Base-by-base conservation (phyloP, 2,113 vertebrate species). In the Sturnus vulgaris region DNA sequence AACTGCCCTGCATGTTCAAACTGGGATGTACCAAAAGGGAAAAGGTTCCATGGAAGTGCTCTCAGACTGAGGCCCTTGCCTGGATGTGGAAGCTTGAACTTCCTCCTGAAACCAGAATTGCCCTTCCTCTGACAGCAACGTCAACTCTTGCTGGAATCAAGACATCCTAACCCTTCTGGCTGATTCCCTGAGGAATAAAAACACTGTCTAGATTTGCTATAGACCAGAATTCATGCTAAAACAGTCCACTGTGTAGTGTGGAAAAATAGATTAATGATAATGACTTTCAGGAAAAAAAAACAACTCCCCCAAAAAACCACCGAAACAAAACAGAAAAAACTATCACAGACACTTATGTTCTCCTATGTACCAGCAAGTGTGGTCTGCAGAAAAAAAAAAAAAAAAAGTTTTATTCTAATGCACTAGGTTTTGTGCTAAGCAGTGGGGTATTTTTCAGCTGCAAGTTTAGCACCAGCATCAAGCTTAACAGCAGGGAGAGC, bases 51-150 rank as follows among this genome's bases (percentile, higher is more conserved):
- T 22, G 11, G 7, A 37, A 7, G 5, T 44, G 33, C n/a, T 77
- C 60, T 64, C 33, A 56, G 25, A 25, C 20, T 37, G 65, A 66
- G 22, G 15, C 15, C 8, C 12, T 71, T 0, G 0, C 11, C 22
- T 79, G 53, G 19, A n/a, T 66, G 19, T 49, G 31, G 23, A 35
- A 46, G 13, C 15, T 50, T 72, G 49, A 63, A 64, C 10, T 79
- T 60, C 24, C 15, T 92, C 11, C 20, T 63, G 35, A 90, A 71
- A 27, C 30, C 37, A 47, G 71, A 53, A 52, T 7, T 64, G 35
- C 27, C 23, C 15, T 61, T 63, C 23, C 11, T 55, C 56, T 1
- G 1, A 50, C 15, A 19, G 13, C 11, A 93, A 19, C 0, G 0
- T 59, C 50, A 85, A 15, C 10, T 46, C 50, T 44, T 91, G 28